A percentile compares a stretch with the other conserved stretches of the same genome.
These are phyloP conservation scores for Lagorchestes hirsutus DNA, from an alignment of 2,797 vertebrate species.

Conservation along the genomic window DNA sequence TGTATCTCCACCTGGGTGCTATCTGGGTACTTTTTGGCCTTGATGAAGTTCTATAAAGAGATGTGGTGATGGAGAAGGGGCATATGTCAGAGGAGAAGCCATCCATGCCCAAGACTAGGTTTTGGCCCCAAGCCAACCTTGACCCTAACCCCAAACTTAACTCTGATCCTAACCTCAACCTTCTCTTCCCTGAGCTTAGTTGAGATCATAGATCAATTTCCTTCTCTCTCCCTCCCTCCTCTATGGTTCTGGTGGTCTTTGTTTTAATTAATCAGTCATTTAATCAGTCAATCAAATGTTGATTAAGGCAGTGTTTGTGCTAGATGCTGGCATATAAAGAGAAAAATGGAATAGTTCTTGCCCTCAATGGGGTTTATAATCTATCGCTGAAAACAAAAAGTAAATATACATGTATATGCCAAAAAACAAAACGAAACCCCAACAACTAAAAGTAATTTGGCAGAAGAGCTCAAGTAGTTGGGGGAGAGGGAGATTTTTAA, in stretches of 20 bases:
- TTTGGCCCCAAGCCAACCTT: background rate
- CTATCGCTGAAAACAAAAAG: background rate
- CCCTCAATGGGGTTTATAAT: background rate
- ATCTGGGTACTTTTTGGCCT: conserved; percentile 90
- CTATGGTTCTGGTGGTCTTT: background rate
- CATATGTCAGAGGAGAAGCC: background rate
- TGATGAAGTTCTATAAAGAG: conserved; percentile 88
- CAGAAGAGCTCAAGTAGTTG: background rate
- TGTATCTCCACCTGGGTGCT: conserved; percentile 89
- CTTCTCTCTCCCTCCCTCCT: background rate
- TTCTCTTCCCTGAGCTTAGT: background rate
- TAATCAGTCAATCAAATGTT: background rate
- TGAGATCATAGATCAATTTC: background rate
- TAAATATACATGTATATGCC: background rate
- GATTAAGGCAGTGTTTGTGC: background rate
- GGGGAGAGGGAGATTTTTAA: background rate
- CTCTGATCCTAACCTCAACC: background rate
- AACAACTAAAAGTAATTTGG: background rate
- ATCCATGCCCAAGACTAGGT: background rate
- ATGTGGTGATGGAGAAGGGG: background rate
- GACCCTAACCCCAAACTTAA: background rate
- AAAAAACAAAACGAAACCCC: background rate
- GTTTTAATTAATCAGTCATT: background rate
- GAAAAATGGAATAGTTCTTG: background rate
- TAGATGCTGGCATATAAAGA: background rate